phyloP scores from a whole-genome alignment of 2,113 vertebrate species.

The Oreochromis spilurus region DNA sequence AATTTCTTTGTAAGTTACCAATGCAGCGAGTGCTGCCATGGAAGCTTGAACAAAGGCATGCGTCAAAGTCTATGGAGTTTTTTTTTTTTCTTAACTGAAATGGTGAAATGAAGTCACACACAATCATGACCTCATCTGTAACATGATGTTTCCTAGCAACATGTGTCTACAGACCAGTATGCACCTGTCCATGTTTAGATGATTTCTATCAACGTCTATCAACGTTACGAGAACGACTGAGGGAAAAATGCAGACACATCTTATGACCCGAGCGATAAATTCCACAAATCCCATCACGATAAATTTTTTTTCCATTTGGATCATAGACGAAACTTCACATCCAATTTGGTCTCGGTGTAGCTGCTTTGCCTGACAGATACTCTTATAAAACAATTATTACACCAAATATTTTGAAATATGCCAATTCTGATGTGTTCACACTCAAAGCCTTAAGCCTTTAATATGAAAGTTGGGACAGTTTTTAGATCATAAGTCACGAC shows the following conservation, averaged over 20 bases:
- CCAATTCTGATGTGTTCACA: background rate
- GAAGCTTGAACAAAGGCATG: background rate
- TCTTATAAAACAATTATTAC: background rate
- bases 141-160: background rate
- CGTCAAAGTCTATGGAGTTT: background rate
- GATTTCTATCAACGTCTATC: background rate
- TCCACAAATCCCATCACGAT: background rate
- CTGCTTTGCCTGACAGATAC: background rate
- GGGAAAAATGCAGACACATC: background rate
- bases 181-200: background rate
- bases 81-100: background rate
- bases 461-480: background rate
- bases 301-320: rapidly evolving
- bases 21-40: background rate
- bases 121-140: background rate
- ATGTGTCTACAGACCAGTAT: background rate
- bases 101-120: background rate
- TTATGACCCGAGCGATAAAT: background rate
- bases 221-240: background rate
- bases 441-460: background rate
- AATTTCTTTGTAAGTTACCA: background rate
- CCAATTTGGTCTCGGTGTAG: background rate
- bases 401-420: background rate
- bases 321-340: background rate
- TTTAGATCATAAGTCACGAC: background rate